Evolutionary conservation across 1,140 invertebrate species (phyloP).

Genomic region (Cyrtorhinus lividipennis): DNA sequence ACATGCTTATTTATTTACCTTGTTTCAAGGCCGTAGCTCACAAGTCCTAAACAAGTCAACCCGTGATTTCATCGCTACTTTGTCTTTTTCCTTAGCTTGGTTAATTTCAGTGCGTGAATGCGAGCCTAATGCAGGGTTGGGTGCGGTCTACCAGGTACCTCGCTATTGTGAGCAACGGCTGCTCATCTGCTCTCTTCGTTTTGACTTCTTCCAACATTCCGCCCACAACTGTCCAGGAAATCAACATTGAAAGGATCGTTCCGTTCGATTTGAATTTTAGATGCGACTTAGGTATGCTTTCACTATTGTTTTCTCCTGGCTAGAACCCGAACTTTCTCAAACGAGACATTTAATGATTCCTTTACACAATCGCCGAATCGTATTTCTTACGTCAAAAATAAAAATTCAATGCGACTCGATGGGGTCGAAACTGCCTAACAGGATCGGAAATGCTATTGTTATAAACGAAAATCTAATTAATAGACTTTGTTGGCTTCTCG

Average conservation of each 20-base stretch:
- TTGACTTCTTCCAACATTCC: conserved; percentile 41
- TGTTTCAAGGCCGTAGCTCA: too few relatives aligned
- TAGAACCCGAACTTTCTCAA: background rate
- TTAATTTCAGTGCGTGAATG: conserved; percentile 28
- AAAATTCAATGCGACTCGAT: too few relatives aligned
- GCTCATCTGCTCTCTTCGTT: conserved; percentile 46
- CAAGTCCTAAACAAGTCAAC: too few relatives aligned
- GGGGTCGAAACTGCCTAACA: too few relatives aligned
- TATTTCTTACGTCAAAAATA: too few relatives aligned
- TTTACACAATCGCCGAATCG: too few relatives aligned
- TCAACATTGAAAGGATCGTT: conserved; percentile 53
- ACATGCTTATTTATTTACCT: background rate
- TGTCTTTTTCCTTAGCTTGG: background rate
- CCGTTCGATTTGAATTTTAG: conserved; percentile 60
- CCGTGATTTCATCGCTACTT: background rate
- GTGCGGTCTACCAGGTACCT: conserved; percentile 39
- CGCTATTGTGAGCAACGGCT: conserved; percentile 47
- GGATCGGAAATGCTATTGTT: too few relatives aligned
- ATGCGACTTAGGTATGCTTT: conserved; percentile 47
- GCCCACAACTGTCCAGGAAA: conserved; percentile 47
- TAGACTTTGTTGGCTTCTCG: too few relatives aligned
- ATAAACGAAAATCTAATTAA: too few relatives aligned
- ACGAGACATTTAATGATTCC: too few relatives aligned
- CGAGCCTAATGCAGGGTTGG: conserved; percentile 40
- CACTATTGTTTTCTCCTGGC: too few relatives aligned